Evolutionary conservation across 1,140 invertebrate species (phyloP).

Genomic region (Tetragonula clypearis): DNA sequence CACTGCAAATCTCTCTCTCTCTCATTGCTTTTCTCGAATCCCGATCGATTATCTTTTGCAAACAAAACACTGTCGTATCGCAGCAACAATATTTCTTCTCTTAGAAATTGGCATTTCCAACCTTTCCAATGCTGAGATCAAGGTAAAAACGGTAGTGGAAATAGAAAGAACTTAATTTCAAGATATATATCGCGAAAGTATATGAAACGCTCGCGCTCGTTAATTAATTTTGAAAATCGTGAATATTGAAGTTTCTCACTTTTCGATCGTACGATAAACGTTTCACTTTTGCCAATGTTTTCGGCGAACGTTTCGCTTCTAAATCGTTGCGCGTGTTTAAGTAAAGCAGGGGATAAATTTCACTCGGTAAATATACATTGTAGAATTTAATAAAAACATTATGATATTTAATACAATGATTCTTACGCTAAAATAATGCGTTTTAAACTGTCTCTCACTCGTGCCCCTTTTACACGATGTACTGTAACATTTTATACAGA

Average conservation of each 20-base stretch:
- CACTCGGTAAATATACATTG: neutral
- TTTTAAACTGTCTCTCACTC: slow-evolving; percentile 28
- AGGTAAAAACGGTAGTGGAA: too few species aligned
- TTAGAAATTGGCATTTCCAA: neutral
- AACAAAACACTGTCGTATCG: slow-evolving; percentile 61
- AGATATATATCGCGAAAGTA: neutral
- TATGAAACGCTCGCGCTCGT: neutral
- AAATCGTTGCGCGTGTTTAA: neutral
- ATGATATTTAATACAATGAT: slow-evolving; percentile 40
- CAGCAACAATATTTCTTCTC: slow-evolving; percentile 59
- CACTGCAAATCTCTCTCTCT: slow-evolving; percentile 36
- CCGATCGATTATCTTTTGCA: slow-evolving; percentile 27
- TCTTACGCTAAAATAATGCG: slow-evolving; percentile 1
- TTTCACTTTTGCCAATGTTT: too few species aligned
- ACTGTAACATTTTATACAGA: slow-evolving; percentile 4
- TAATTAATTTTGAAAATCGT: neutral
- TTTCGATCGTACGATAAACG: too few species aligned
- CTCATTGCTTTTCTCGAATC: slow-evolving; percentile 24
- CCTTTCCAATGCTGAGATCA: neutral
- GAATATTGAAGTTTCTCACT: too few species aligned
- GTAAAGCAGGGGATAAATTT: neutral
- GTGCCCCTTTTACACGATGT: neutral
- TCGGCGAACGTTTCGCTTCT: too few species aligned
- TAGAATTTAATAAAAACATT: slow-evolving; percentile 15
- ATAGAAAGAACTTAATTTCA: neutral